Base-by-base conservation (phyloP, 2,113 vertebrate genomes). In the Mesembrinibis cayennensis region DNA sequence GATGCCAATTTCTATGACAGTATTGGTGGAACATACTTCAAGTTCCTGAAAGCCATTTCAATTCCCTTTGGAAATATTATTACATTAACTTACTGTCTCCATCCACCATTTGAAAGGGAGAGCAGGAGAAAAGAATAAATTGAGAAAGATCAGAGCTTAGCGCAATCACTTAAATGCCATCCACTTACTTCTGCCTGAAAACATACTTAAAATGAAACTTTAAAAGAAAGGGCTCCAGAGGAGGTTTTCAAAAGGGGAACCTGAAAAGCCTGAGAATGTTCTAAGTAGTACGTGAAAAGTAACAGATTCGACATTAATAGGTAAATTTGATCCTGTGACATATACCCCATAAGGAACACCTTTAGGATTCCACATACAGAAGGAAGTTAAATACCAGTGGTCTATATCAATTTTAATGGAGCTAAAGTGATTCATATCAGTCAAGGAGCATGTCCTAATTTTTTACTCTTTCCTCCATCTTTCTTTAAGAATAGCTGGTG, bases 401-500 rank as follows among this genome's bases (percentile, higher is more conserved):
- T 70, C 62, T 58, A 52, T 18, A 82, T 34, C 26, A 16, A 67
- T 95, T 92, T 89, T 82, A 77, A 92, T 36, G 58, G 61, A 76
- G 22, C 25, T 90, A 8, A 59, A 27, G 34, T 40, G 49, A 92
- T 94, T 71, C 42, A 7, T 73, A 88, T 58, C 62, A 88, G 71
- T 53, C 56, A 72, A 89, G 79, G 14, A 86, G 80, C 6, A 25
- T 86, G 61, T 78, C 63, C 62, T 80, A 77, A 77, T 83, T 90
- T 89, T 94, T 94, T 15, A 92, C 21, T 84, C 88, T 71, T 92
- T 91, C 62, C 58, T 85, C 32, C 16, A 87, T 62, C 70, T 97
- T 92, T 83, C 61, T 84, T 91, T 93, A 80, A 82, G 89, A 95
- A 85, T 30, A 66, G n/a, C 16, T 73, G 3, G 45, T 95, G 82